phyloP scores from a whole-genome alignment of 30 jellyfish, hydroid and myxozoan genomes.

The Pelagia noctiluca region DNA sequence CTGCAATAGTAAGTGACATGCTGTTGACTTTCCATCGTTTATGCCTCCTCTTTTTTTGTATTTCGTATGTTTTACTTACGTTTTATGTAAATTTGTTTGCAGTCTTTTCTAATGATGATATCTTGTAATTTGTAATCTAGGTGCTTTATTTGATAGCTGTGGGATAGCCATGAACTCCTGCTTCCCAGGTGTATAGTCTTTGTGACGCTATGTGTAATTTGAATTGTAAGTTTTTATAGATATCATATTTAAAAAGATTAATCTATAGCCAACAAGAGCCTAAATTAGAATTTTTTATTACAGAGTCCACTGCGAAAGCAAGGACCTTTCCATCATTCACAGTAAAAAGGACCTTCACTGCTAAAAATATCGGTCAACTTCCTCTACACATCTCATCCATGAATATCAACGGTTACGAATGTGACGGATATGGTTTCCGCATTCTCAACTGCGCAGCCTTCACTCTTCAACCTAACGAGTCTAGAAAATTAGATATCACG shows the following conservation, averaged over 20 bases:
- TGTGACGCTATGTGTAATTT: too few relatives aligned
- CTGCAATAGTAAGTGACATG: constrained; percentile 88
- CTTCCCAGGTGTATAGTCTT: too few relatives aligned
- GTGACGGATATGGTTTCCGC: constrained; percentile 97
- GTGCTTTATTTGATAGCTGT: too few relatives aligned
- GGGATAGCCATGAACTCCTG: too few relatives aligned
- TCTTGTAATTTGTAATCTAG: too few relatives aligned
- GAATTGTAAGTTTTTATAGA: too few relatives aligned
- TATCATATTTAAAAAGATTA: too few relatives aligned
- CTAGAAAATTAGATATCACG: constrained; percentile 92
- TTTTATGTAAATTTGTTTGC: too few relatives aligned
- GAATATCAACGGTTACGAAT: constrained; percentile 90
- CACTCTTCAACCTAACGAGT: constrained; percentile 87
- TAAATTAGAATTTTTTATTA: not conserved
- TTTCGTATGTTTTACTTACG: too few relatives aligned
- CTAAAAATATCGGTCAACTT: constrained; percentile 91
- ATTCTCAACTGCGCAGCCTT: constrained; percentile 93
- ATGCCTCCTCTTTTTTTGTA: constrained; percentile 5
- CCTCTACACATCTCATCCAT: constrained; percentile 83
- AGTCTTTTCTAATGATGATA: too few relatives aligned
- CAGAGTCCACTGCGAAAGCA: constrained; percentile 98
- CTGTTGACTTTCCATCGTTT: not conserved
- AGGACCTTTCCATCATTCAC: constrained; percentile 98
- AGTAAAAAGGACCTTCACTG: constrained; percentile 95
- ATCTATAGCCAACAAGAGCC: too few relatives aligned